Conservation (phyloP, 1,140 invertebrate species). For the Nymphalis io region DNA sequence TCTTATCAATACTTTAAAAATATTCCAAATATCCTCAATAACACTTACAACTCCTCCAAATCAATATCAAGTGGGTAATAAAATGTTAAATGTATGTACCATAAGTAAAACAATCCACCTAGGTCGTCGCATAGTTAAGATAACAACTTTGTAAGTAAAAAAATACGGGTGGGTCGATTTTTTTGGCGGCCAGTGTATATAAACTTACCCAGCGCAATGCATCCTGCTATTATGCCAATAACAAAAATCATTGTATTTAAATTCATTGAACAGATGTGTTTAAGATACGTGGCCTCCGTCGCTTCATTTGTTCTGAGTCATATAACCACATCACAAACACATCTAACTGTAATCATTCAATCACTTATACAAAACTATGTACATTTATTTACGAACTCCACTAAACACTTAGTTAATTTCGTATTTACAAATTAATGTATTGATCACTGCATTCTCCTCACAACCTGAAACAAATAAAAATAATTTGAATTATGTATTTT, state of each 20-base stretch:
- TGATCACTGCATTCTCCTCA: conserved; percentile 10
- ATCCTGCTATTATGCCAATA: conserved; percentile 55
- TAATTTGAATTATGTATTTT: neutral
- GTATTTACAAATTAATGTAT: neutral
- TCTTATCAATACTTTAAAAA: too few relatives aligned
- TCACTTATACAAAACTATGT: conserved; percentile 1
- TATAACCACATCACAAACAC: conserved; percentile 52
- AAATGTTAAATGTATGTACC: too few relatives aligned
- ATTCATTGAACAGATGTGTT: conserved; percentile 52
- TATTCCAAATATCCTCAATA: too few relatives aligned
- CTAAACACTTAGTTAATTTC: neutral
- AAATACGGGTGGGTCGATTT: too few relatives aligned
- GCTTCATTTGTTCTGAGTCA: conserved; percentile 60
- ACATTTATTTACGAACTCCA: conserved; percentile 3
- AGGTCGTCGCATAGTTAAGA: too few relatives aligned
- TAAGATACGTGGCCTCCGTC: conserved; percentile 45
- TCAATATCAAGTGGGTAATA: too few relatives aligned
- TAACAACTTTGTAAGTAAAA: too few relatives aligned
- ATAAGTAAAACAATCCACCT: too few relatives aligned
- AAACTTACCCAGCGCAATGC: conserved; percentile 56
- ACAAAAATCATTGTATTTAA: conserved; percentile 46
- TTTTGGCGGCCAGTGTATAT: too few relatives aligned
- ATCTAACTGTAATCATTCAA: conserved; percentile 18
- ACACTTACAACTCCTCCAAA: too few relatives aligned
- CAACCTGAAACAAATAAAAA: conserved; percentile 26